Base-by-base conservation (phyloP, 1,140 invertebrate species). In the Eciton burchellii region DNA sequence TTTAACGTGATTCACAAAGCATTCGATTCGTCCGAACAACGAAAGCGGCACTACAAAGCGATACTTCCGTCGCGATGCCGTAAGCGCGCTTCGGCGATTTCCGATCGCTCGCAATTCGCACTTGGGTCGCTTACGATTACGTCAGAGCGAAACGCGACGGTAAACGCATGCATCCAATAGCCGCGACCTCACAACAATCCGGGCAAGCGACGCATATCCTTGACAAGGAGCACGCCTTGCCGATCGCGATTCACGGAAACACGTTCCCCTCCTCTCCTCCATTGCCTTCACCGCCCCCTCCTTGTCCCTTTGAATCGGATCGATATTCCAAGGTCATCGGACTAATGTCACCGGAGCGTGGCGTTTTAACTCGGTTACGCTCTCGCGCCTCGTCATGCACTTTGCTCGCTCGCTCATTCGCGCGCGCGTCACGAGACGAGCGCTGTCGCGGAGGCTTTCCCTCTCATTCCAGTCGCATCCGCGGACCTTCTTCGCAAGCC, bases 241-340 rank as follows among this genome's bases (percentile, higher is more conserved):
- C 11, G 43, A 49, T 59, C 35, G n/a, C 54, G 43, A 4, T 41
- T n/a, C 24, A 11, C 45, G 49, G 8, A 66, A 81, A n/a, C 60
- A 45, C 72, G 54, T 26, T 57, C 14, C 21, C 11, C 35, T 16
- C 4, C 52, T 19, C n/a, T n/a, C 52, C 19, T 54, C 52, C 52
- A 5, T 4, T 5, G 2, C 35, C 35, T 6, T 35, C 6, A 6
- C 35, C 35, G 6, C 35, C 35, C 6, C 35, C 35, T 6, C 6
- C 2, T 6, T 35, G 2, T 6, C 35, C 35, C 35, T 35, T 35
- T 6, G 35, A 57, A 76, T 35, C n/a, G 24, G 59, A 77, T 81
- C 85, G 70, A 84, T 76, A 68, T 47, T 21, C 73, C 76, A 88
- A 88, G 86, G 83, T 82, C 83, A 65, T 52, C 47, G 57, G 41